These are phyloP conservation scores for Halcyon badia DNA, from an alignment of 2,797 vertebrate species.

Conservation along the genomic window DNA sequence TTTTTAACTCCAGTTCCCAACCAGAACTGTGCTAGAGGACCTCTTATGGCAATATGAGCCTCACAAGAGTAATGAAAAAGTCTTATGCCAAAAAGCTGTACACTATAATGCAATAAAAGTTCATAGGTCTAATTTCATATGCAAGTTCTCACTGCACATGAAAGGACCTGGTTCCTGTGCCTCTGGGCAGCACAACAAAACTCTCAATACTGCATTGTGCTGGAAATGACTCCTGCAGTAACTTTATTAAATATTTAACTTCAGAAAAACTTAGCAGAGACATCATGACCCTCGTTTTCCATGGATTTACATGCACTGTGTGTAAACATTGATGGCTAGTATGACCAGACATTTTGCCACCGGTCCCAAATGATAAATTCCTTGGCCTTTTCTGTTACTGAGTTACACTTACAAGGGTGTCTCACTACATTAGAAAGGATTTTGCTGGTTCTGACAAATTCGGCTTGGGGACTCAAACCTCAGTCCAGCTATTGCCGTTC, in stretches of 20 bases:
- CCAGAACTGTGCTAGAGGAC: neutral
- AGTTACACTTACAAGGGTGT: fast-evolving
- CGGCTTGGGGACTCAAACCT: fast-evolving
- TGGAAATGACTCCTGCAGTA: neutral
- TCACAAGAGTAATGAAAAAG: neutral
- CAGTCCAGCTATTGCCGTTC: fast-evolving
- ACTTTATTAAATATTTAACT: neutral
- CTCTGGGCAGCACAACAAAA: slow-evolving; percentile 31
- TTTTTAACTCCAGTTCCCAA: neutral
- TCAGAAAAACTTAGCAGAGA: neutral
- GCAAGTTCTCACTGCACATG: neutral
- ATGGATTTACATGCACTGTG: neutral
- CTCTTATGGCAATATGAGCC: neutral
- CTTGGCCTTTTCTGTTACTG: neutral
- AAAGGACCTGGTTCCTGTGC: neutral
- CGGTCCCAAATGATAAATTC: neutral
- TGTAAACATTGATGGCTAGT: neutral
- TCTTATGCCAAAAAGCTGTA: neutral
- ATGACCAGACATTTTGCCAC: neutral
- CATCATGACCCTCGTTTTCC: neutral
- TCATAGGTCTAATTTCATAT: neutral
- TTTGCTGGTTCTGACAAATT: neutral
- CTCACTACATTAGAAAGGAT: fast-evolving
- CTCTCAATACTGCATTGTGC: neutral
- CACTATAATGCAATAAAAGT: neutral